Conservation (phyloP, 2,888 invertebrate genomes). For the Craniophora ligustri region DNA sequence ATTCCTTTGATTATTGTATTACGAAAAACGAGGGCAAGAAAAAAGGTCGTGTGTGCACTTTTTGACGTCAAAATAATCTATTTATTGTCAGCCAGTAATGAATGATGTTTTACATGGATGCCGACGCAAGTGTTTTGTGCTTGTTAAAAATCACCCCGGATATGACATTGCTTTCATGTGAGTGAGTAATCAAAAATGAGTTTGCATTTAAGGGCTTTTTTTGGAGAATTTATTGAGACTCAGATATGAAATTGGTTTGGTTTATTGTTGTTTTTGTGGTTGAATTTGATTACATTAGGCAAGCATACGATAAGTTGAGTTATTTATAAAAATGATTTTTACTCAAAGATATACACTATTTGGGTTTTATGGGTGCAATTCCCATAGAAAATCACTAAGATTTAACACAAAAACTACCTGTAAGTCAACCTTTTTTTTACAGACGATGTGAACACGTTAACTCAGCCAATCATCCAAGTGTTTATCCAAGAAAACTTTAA, state of each 20-base stretch:
- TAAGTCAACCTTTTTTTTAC: no score
- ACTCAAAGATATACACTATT: no score
- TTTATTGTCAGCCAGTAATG: constrained; percentile 85
- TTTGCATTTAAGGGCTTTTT: constrained; percentile 62
- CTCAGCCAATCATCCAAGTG: no score
- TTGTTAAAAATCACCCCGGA: constrained; percentile 72
- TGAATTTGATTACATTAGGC: neutral
- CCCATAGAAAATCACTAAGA: no score
- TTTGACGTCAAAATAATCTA: constrained; percentile 82
- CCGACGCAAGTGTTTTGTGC: constrained; percentile 74
- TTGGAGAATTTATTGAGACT: constrained; percentile 57
- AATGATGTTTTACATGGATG: constrained; percentile 83
- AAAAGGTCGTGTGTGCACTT: constrained; percentile 79
- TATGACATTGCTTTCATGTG: constrained; percentile 72
- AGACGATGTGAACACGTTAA: no score
- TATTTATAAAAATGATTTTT: no score
- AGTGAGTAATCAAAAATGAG: constrained; percentile 76
- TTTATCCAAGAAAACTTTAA: no score
- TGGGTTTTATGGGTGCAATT: no score
- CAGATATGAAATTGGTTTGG: constrained; percentile 51
- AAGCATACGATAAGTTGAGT: neutral
- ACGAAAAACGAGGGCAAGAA: constrained; percentile 77
- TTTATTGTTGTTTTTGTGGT: constrained; percentile 35
- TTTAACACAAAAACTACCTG: no score
- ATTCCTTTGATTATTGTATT: constrained; percentile 87